phyloP scores from a whole-genome alignment of 2,113 vertebrate species.

The Lucifuga dentata region DNA sequence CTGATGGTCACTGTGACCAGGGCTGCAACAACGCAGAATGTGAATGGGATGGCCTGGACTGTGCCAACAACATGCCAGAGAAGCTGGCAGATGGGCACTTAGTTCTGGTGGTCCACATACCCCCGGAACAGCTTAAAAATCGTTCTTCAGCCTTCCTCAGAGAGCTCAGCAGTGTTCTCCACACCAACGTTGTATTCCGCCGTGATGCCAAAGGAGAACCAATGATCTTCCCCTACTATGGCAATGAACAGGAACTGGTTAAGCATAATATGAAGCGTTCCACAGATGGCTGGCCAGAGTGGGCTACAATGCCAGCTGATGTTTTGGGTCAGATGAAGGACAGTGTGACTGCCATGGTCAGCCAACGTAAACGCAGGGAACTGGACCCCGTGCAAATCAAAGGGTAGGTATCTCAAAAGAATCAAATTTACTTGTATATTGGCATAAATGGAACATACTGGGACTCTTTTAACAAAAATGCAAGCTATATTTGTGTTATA shows the following conservation, averaged over 20 bases:
- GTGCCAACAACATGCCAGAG: slow-evolving; percentile 92
- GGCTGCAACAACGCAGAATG: slow-evolving; percentile 97
- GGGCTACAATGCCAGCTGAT: slow-evolving; percentile 66
- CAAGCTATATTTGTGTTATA: not conserved
- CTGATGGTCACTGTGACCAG: slow-evolving; percentile 96
- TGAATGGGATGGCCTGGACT: slow-evolving; percentile 98
- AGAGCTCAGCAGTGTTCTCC: slow-evolving; percentile 93
- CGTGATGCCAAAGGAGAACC: slow-evolving; percentile 87
- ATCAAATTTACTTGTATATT: not conserved
- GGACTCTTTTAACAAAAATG: not conserved
- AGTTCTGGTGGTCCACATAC: slow-evolving; percentile 93
- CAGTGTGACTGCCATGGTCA: slow-evolving; percentile 77
- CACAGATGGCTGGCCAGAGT: slow-evolving; percentile 82
- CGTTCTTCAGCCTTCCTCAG: slow-evolving; percentile 91
- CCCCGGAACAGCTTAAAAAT: slow-evolving; percentile 91
- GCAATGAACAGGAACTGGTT: slow-evolving; percentile 92
- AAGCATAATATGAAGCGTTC: slow-evolving; percentile 94
- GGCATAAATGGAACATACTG: not conserved
- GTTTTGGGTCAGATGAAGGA: slow-evolving; percentile 84
- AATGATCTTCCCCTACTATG: slow-evolving; percentile 95
- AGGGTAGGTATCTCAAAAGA: slow-evolving; percentile 81
- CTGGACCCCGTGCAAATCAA: slow-evolving; percentile 91
- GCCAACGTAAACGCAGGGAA: slow-evolving; percentile 86
- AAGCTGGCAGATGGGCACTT: slow-evolving; percentile 91
- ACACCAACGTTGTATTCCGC: slow-evolving; percentile 96